A percentile compares a stretch with the other conserved stretches of the same genome.
Conservation (phyloP, 2,797 vertebrate genomes). For the Myripristis murdjan region DNA sequence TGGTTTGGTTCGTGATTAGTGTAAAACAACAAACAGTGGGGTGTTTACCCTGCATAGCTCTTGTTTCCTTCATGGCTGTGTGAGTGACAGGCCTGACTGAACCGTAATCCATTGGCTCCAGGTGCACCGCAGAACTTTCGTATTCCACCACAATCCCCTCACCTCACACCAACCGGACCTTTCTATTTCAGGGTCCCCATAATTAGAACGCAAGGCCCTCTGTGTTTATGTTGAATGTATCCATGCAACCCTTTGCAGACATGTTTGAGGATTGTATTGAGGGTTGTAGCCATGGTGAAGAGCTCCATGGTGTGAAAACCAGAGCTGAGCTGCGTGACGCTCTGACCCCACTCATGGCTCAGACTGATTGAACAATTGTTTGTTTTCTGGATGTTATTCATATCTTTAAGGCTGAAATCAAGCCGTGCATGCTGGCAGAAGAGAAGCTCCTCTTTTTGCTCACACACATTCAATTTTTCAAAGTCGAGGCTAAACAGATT, state of each 20-base stretch:
- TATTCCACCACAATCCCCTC: slow-evolving; percentile 70
- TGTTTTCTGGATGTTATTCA: neutral
- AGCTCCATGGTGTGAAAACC: slow-evolving; percentile 32
- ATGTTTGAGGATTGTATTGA: slow-evolving; percentile 73
- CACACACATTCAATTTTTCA: neutral
- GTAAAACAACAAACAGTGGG: slow-evolving; percentile 8
- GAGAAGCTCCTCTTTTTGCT: neutral
- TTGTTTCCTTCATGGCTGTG: slow-evolving; percentile 21
- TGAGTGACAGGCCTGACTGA: slow-evolving; percentile 47
- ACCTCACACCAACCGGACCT: slow-evolving; percentile 74
- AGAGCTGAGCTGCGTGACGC: slow-evolving; percentile 10
- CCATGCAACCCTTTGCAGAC: slow-evolving; percentile 74
- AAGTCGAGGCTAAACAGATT: slow-evolving; percentile 1
- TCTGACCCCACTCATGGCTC: neutral
- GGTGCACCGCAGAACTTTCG: slow-evolving; percentile 67
- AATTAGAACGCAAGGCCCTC: slow-evolving; percentile 77
- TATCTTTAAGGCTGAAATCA: slow-evolving; percentile 4
- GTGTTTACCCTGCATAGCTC: slow-evolving; percentile 44
- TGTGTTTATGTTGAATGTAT: slow-evolving; percentile 85
- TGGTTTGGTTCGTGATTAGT: neutral
- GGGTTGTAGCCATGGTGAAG: slow-evolving; percentile 55
- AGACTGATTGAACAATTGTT: slow-evolving; percentile 1
- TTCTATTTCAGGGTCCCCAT: slow-evolving; percentile 83
- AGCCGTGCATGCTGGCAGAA: neutral
- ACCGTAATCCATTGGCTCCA: slow-evolving; percentile 68